phyloP scores from a whole-genome alignment of 2,888 invertebrate species.

The Chrysolina americana region DNA sequence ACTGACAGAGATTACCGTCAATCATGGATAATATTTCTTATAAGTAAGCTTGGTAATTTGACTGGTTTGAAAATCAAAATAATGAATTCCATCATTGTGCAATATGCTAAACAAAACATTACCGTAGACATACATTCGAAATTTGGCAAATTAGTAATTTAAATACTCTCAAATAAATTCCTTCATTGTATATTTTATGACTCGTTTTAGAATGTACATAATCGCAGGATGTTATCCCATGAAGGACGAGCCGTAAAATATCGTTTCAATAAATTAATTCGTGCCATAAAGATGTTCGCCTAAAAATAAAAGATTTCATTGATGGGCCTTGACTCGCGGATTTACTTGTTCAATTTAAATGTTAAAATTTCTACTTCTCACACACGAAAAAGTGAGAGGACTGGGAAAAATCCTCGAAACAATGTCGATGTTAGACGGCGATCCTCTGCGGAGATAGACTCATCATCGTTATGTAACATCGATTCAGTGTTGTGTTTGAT shows the following conservation, averaged over 20 bases:
- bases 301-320: conserved; percentile 1
- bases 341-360: conserved; percentile 7
- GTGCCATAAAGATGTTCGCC: conserved; percentile 17
- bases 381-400: conserved; percentile 13
- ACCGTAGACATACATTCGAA: not conserved
- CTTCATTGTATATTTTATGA: conserved; percentile 20
- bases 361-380: conserved; percentile 23
- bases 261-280: conserved; percentile 21
- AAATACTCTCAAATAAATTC: not conserved
- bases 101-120: not conserved
- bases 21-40: not conserved
- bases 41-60: not conserved
- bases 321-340: conserved; percentile 20
- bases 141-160: conserved; percentile 6
- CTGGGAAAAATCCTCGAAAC: conserved; percentile 19
- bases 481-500: not conserved
- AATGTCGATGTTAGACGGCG: conserved; percentile 16
- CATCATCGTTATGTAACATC: conserved; percentile 2
- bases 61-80: not conserved
- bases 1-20: not conserved
- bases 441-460: not conserved
- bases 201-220: conserved; percentile 10
- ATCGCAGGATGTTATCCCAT: conserved; percentile 5
- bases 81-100: not conserved
- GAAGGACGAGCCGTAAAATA: conserved; percentile 18